Evolutionary conservation across 2,797 vertebrate genomes (phyloP), one percentile per base, ranked within the genome.

Genomic region (Scolopax bukidnonensis): DNA sequence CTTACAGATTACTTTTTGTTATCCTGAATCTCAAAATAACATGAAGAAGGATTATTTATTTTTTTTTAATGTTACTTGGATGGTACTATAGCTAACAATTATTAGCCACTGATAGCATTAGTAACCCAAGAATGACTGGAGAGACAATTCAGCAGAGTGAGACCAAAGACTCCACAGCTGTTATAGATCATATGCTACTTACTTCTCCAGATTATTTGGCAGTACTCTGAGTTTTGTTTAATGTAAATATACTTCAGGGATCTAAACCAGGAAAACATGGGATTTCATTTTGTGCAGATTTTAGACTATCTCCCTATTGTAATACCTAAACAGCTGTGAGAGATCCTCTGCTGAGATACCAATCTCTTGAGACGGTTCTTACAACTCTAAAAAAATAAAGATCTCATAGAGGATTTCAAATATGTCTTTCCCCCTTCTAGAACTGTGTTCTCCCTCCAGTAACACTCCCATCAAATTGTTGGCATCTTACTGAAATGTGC

Each of bases 201-300:
- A 83, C 27, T 95, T 83, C 71, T 82, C 67, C 53, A 84, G 64
- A 91, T 87, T 93, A 87, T 92, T 93, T 95, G 90, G 95, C 95
- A 96, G 79, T 41, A 71, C 71, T 87, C 21, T 47, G 61, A 84
- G 68, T 80, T 94, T 92, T 87, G 38, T 90, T 90, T 95, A 96
- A 96, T 59, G 81, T 89, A 96, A 96, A 94, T 91, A 94, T 30
- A 78, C 89, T 89, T 89, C 84, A 91, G 95, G 53, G 95, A 93
- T 78, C 53, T 91, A 95, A 96, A 94, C 28, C 61, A 90, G 75
- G 84, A 95, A 91, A 95, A 91, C 71, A 79, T 38, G 33, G 41
- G 69, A 77, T 91, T 94, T 96, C 51, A 70, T 80, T 92, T 70
- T 70, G 41, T 77, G 77, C 51, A 92, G 68, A 87, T 85, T 92